Evolutionary conservation across 2,113 vertebrate species (phyloP), one percentile per base, ranked within the genome.

Genomic region (Microcebus tavaratra): DNA sequence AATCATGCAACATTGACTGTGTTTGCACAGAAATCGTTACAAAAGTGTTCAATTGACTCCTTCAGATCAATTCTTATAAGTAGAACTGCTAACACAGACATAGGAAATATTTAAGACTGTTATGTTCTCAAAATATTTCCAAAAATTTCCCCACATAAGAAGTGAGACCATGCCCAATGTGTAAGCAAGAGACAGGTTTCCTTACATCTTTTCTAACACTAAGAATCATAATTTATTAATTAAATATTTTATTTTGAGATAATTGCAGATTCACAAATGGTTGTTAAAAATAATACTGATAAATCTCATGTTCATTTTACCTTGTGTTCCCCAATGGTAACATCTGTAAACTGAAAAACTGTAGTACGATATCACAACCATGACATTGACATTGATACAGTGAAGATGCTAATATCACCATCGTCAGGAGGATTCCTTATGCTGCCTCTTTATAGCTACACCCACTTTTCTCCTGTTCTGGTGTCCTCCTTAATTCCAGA

Each of bases 241-340:
- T 95, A 72, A 55, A 34, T 3, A 53, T 89, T 34, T 55, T 45
- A 65, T 85, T 89, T 97, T 96, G 27, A 89, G 36, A 15, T 53
- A 70, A 84, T 27, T 73, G 11, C 27, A 63, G 59, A 80, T 81
- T 88, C 53, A 63, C 6, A 67, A 17, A 55, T 21, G 75, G 12
- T 55, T 75, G 12, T 72, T 59, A 67, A 29, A 94, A 86, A 67
- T 17, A 88, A 80, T 61, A 27, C 34, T 63, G 23, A n/a, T 50
- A 70, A 70, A 68, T 27, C 12, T 17, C 21, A 65, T 68, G 20
- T 29, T 20, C 1, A 15, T 25, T 70, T 83, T 83, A 45, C 9
- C 11, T 21, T 80, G 2, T 80, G 29, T 42, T 17, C 0, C 3
- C 13, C 76, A 59, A 6, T 27, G 20, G 21, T 65, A 76, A 48